phyloP scores from a whole-genome alignment of 2,113 vertebrate species.

The Rhabdornis inornatus region DNA sequence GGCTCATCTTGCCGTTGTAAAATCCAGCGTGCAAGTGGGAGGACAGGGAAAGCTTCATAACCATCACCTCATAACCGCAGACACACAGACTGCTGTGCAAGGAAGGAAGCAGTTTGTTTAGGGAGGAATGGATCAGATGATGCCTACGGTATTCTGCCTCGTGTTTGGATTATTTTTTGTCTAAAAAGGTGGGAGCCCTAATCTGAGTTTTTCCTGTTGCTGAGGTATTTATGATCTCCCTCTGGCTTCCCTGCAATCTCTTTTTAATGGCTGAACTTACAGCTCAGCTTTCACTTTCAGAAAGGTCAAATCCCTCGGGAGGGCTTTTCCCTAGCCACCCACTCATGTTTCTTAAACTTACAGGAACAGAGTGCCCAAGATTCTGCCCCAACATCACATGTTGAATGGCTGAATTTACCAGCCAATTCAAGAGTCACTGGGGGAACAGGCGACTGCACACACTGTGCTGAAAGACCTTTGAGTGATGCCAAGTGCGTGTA shows the following conservation, averaged over 20 bases:
- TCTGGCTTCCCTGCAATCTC: not conserved
- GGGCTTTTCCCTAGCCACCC: not conserved
- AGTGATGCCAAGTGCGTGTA: not conserved
- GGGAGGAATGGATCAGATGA: not conserved
- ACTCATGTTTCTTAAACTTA: not conserved
- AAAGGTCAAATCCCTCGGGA: not conserved
- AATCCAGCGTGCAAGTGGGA: not conserved
- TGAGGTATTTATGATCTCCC: not conserved
- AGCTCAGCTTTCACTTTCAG: not conserved
- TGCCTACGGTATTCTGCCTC: not conserved
- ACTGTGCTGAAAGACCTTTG: not conserved
- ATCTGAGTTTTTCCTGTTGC: not conserved
- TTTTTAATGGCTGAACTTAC: not conserved
- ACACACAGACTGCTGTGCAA: not conserved
- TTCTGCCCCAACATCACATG: not conserved
- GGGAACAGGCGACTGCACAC: not conserved
- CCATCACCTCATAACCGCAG: not conserved
- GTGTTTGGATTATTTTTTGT: not conserved
- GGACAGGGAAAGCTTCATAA: not conserved
- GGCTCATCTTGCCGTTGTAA: not conserved
- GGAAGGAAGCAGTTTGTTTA: not conserved
- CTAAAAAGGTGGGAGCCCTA: not conserved
- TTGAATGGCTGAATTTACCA: not conserved
- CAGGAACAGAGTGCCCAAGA: not conserved
- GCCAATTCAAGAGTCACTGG: not conserved